These are phyloP conservation scores for Peromyscus eremicus DNA, from an alignment of 2,797 vertebrate genomes.

Conservation along the genomic window DNA sequence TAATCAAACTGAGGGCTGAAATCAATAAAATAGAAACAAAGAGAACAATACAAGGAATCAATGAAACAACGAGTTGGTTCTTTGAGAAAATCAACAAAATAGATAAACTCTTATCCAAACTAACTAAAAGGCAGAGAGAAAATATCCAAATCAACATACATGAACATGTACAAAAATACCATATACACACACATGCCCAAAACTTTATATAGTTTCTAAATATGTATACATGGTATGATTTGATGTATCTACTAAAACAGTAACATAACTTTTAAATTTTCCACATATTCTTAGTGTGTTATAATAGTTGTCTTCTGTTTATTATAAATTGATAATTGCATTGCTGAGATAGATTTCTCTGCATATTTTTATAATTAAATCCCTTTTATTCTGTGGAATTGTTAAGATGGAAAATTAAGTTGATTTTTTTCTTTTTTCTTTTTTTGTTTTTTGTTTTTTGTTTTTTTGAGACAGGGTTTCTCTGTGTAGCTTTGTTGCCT, in stretches of 20 bases:
- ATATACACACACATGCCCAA: neutral
- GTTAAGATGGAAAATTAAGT: neutral
- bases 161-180: neutral
- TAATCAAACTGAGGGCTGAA: neutral
- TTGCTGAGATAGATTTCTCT: neutral
- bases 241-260: neutral
- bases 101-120: neutral
- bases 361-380: neutral
- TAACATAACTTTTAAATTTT: neutral
- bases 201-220: neutral
- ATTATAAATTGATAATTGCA: neutral
- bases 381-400: neutral
- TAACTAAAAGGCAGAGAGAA: neutral
- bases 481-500: no score
- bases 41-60: neutral
- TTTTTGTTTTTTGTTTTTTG: no score
- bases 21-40: neutral
- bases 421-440: no score
- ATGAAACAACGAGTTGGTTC: neutral
- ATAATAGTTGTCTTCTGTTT: neutral
- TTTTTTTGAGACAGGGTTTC: no score
- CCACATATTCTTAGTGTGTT: neutral
- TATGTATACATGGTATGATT: no score
- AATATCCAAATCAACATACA: neutral
- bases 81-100: neutral